Evolutionary conservation across 2,113 vertebrate genomes (phyloP), one percentile per base, ranked within the genome.

Genomic region (Felis catus): DNA sequence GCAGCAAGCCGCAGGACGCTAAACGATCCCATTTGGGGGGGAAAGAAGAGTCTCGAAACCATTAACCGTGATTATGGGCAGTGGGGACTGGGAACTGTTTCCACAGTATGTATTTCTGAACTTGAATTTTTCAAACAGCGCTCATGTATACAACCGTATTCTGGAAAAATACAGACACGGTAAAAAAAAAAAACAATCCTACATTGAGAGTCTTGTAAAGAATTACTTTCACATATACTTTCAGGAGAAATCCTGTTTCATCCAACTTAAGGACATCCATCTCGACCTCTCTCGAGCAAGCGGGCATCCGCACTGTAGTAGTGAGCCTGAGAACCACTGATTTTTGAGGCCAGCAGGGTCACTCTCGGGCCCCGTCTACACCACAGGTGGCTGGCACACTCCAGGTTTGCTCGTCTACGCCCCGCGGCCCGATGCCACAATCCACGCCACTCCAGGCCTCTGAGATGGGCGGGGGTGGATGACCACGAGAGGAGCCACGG

Each of bases 361-460:
- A 7, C 29, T 25, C 51, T 19, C 25, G 81, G 33, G 85, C 16
- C 61, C 83, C 1, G 2, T 39, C 25, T 36, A 7, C 1, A 3
- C 55, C 16, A 0, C 1, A 18, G 10, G 4, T 23, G 14, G 58
- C 61, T 21, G 8, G 48, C 39, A 36, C 7, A 48, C 39, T 53
- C 63, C 23, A 2, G 61, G 31, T 13, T 13, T 19, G 45, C 70
- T 1, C 1, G 29, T 18, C n/a, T 0, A 4, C 14, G 14, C 23
- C 33, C 15, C 25, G 2, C 66, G 18, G 33, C n/a, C 85, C 11
- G 0, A 0, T 3, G 15, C 63, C 31, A 23, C 18, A 0, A 3
- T 7, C 61, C 15, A 0, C 4, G 10, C 27, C 33, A 3, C 1
- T 8, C 12, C 19, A 16, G 70, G 31, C 33, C 51, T 39, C 65